Base-by-base conservation (phyloP, 2,113 vertebrate species). In the Siniperca knerii region DNA sequence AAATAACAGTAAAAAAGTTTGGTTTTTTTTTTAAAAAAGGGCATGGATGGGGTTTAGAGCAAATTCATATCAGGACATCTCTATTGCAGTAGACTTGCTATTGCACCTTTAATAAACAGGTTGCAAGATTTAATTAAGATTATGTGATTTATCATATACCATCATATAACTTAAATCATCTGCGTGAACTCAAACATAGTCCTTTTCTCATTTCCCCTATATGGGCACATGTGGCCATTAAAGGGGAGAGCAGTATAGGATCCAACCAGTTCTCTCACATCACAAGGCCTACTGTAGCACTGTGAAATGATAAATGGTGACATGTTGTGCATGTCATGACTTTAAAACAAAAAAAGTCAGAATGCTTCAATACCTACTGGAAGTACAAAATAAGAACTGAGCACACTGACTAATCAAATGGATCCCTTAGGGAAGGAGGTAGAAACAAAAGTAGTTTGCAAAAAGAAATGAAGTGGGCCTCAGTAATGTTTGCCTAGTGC, bases 381-480 rank as follows among this genome's bases (percentile, higher is more conserved):
- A 68, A 66, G 50, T 50, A 77, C 25, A 82, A 72, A 79, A 80
- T 13, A 67, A 82, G 23, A 89, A 68, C 25, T 40, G 2, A 52
- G 60, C 35, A 87, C 37, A 82, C 12, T 42, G 23, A 82, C 67
- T 60, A 84, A 82, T 84, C 35, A 40, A 86, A 71, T 33, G 29
- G 69, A 69, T 74, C 42, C 72, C 61, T 67, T 1, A 1, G 62
- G 79, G 58, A 68, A 79, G 4, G 23, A 77, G 57, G 61, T 40
- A 20, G 10, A 82, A 85, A 83, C 71, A 75, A 68, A 78, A 84
- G 48, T 60, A 52, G 67, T 52, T 88, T 77, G 65, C 25, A 65
- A 64, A 79, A 84, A 86, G 35, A 80, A 89, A 83, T 77, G 6
- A 85, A 74, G 29, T 60, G 60, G 64, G 67, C 60, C 74, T 67